Evolutionary conservation across 2,888 invertebrate genomes (phyloP), one percentile per base, ranked within the genome.

Genomic region (Oligia fasciuncula): DNA sequence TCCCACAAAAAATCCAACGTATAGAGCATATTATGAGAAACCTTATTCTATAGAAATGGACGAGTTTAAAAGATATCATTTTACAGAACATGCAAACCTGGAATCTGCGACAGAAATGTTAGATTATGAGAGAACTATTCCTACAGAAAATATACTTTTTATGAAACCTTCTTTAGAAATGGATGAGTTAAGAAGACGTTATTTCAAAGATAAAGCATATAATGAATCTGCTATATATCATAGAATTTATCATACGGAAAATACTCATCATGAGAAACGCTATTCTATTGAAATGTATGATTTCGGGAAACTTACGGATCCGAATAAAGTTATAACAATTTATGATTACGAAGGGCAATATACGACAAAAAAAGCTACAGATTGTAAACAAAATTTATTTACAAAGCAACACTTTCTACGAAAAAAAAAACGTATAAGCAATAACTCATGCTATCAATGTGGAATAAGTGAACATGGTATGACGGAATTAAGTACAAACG

Each of bases 401-500:
- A 4, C 19, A 23, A 68, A 17, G 17, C 19, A 35, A 11, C 23
- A n/a, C 4, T 1, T 13, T n/a, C 8, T 17, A 35, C 2, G 1
- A 29, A 63, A 40, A 60, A 57, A 19, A 11, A 49, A n/a, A 23
- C 1, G 0, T 4, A 0, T 17, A 17, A 3, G 13, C 5, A 14
- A 69, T 51, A 17, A 73, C 5, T 77, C 71, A 46, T 94, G 94
- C 76, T 93, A 90, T 62, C 75, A 80, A 19, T 94, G 94, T 81
- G 93, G 92, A 0, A 57, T 91, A 40, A 51, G 82, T 5, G 46
- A 79, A 13, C 2, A 29, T 43, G 13, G 49, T 68, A 19, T 23
- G 0, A 1, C 9, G 17, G 63, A 72, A 14, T n/a, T 72, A 8
- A 40, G 49, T 35, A 54, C 29, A 13, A 43, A 19, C 4, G 54